Percentiles rank a stretch among this genome's conserved stretches.
phyloP scores from a whole-genome alignment of 2,888 invertebrate genomes.

The Psylliodes chrysocephalus region DNA sequence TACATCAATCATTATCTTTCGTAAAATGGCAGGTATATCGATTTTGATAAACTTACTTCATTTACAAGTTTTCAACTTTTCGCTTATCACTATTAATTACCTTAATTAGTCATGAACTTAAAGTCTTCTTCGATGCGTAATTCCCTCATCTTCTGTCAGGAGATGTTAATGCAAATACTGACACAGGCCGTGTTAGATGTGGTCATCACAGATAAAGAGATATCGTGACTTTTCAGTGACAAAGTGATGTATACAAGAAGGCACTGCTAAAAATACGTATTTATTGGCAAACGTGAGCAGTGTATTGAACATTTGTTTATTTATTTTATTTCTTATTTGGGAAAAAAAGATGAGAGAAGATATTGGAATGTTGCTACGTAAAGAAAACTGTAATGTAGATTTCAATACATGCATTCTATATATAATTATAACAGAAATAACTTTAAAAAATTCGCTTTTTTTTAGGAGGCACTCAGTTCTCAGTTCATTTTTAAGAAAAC shows the following conservation, averaged over 20 bases:
- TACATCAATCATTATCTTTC: too few species aligned
- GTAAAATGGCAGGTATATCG: too few species aligned
- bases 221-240: conserved; percentile 40
- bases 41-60: background rate
- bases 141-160: conserved; percentile 23
- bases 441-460: too few species aligned
- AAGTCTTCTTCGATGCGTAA: conserved; percentile 20
- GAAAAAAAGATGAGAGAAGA: background rate
- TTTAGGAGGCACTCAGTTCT: too few species aligned
- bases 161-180: conserved; percentile 41
- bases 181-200: conserved; percentile 39
- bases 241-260: conserved; percentile 39
- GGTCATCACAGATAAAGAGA: conserved; percentile 39
- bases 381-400: too few species aligned
- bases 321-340: background rate
- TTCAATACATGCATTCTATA: too few species aligned
- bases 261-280: conserved; percentile 13
- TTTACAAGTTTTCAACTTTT: conserved; percentile 13
- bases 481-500: too few species aligned
- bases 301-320: conserved; percentile 11
- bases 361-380: too few species aligned
- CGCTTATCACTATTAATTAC: conserved; percentile 9
- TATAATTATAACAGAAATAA: too few species aligned
- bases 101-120: conserved; percentile 24
- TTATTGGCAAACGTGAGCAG: conserved; percentile 13